A percentile compares a stretch with the other conserved stretches of the same genome.
phyloP scores from a whole-genome alignment of 2,888 invertebrate species.

The Molorchus minor region DNA sequence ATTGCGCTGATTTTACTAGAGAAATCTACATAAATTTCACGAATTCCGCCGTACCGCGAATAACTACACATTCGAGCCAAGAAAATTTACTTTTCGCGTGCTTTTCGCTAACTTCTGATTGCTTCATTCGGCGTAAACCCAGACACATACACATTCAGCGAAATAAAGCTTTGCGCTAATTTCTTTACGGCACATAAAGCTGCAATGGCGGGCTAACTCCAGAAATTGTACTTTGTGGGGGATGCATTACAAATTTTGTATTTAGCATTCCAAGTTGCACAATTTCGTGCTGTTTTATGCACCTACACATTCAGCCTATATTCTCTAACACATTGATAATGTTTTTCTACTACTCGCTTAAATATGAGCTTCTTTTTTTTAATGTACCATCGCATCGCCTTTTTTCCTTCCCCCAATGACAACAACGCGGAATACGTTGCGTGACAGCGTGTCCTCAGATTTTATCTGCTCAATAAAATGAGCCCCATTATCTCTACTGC shows the following conservation, averaged over 20 bases:
- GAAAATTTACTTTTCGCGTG: constrained; percentile 22
- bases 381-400: too few relatives aligned
- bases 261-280: too few relatives aligned
- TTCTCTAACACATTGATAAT: too few relatives aligned
- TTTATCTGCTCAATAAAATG: constrained; percentile 20
- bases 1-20: constrained; percentile 22
- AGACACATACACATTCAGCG: neutral
- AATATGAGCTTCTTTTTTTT: too few relatives aligned
- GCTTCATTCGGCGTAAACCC: constrained; percentile 1
- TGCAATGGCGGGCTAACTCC: too few relatives aligned
- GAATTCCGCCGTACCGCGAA: constrained; percentile 20
- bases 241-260: too few relatives aligned
- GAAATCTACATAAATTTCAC: constrained; percentile 25
- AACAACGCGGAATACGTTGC: constrained; percentile 3
- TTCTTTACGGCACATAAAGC: neutral
- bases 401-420: too few relatives aligned
- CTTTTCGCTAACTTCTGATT: constrained; percentile 22
- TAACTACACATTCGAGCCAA: constrained; percentile 18
- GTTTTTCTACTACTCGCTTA: too few relatives aligned
- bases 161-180: constrained; percentile 13
- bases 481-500: constrained; percentile 14
- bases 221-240: too few relatives aligned
- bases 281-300: too few relatives aligned
- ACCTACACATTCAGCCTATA: too few relatives aligned
- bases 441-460: constrained; percentile 17